Evolutionary conservation across 1,140 invertebrate genomes (phyloP), one percentile per base, ranked within the genome.

Genomic region (Aleiodes sp.): DNA sequence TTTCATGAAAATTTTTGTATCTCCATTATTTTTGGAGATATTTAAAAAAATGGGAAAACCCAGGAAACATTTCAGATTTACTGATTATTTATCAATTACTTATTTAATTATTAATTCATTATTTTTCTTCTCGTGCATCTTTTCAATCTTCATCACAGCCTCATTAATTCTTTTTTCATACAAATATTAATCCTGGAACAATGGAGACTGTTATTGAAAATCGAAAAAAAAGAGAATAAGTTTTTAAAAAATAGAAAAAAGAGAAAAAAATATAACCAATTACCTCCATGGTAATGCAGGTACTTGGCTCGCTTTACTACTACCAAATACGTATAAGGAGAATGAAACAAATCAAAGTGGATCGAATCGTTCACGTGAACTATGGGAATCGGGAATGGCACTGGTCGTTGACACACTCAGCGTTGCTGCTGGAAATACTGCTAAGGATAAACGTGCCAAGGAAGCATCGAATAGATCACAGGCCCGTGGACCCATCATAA

Each of bases 381-480:
- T 81, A 4, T 84, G 86, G 81, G 86, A 88, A 74, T 79, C 87
- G 3, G 86, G 86, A 33, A 80, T 88, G 64, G 85, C 88, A 7
- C 83, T 89, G 37, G 86, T 89, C 52, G 83, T 85, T 1, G 90
- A 91, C 70, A 83, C 87, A 14, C 83, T 96, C 2, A 93, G 91
- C 68, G 89, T 94, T 28, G 93, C 92, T 12, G 94, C 94, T 52
- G 94, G 93, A 46, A 91, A 92, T 65, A 93, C 92, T 2, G 93
- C 93, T 35, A 94, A 94, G 83, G 94, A 94, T 80, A 95, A 95
- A 83, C 88, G 93, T 41, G 88, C 91, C 26, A 94, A 94, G 76
- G 92, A 94, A 80, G 90, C 89, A 1, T 92, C 92, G 72, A 92
- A 92, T 76, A 81, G 82, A 29, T 82, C 82, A 1, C 83, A 86